Evolutionary conservation across 1,140 invertebrate genomes (phyloP).

Genomic region (Drosophila repletoides): DNA sequence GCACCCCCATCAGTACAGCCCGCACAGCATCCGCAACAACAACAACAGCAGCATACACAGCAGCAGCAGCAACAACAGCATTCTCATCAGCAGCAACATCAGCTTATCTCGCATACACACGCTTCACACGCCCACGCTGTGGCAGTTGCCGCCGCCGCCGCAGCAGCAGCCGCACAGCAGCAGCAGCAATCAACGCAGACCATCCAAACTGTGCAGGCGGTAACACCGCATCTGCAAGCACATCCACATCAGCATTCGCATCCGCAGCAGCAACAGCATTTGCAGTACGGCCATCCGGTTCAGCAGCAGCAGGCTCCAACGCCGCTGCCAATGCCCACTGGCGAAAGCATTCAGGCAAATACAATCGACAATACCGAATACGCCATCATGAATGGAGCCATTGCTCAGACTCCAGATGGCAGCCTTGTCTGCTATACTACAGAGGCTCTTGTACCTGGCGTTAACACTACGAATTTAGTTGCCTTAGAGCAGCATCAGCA

Average conservation of each 20-base stretch:
- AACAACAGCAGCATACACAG: slow-evolving; percentile 14
- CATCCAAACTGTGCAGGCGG: slow-evolving; percentile 43
- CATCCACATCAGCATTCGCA: slow-evolving; percentile 23
- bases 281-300: slow-evolving; percentile 60
- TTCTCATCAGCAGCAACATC: slow-evolving; percentile 35
- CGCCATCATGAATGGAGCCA: slow-evolving; percentile 80
- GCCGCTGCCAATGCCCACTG: slow-evolving; percentile 39
- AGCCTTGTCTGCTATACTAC: slow-evolving; percentile 73
- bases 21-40: slow-evolving; percentile 44
- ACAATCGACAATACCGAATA: slow-evolving; percentile 72
- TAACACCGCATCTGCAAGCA: slow-evolving; percentile 16
- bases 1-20: slow-evolving; percentile 34
- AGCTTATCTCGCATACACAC: slow-evolving; percentile 53
- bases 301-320: slow-evolving; percentile 34
- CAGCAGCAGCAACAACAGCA: slow-evolving; percentile 18
- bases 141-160: slow-evolving; percentile 41
- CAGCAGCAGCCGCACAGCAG: slow-evolving; percentile 59
- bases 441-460: slow-evolving; percentile 70
- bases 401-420: slow-evolving; percentile 74
- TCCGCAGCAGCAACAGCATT: slow-evolving; percentile 47
- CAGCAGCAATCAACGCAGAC: slow-evolving; percentile 41
- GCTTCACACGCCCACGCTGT: slow-evolving; percentile 41
- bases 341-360: slow-evolving; percentile 44
- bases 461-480: slow-evolving; percentile 81
- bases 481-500: slow-evolving; percentile 70